phyloP scores from a whole-genome alignment of 2,113 vertebrate species.

The Canis aureus region DNA sequence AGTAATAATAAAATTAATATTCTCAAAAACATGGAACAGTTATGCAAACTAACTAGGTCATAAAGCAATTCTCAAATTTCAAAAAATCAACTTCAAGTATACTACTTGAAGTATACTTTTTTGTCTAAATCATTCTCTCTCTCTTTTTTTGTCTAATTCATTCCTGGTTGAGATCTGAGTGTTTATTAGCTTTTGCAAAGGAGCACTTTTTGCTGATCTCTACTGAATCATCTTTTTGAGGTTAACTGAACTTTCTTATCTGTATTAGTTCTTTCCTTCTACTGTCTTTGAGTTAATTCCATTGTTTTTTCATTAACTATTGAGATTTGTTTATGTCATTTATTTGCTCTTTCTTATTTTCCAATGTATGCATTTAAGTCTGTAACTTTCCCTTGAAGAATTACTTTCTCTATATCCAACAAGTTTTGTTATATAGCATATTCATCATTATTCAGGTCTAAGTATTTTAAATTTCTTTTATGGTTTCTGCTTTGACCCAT shows the following conservation, averaged over 20 bases:
- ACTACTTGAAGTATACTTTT: no score
- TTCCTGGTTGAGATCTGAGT: not conserved
- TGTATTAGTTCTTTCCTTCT: not conserved
- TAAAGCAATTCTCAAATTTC: no score
- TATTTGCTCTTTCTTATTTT: not conserved
- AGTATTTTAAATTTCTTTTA: slow-evolving; percentile 29
- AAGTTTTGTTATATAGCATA: not conserved
- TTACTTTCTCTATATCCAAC: not conserved
- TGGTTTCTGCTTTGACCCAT: slow-evolving; percentile 7
- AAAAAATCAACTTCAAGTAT: no score
- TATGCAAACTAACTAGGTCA: no score
- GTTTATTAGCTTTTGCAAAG: not conserved
- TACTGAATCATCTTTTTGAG: not conserved
- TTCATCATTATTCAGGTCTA: not conserved
- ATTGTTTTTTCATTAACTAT: not conserved
- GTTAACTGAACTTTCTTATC: not conserved
- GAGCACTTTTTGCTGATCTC: not conserved
- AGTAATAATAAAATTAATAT: no score
- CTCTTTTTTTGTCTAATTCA: not conserved
- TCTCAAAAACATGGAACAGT: no score
- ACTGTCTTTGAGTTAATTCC: not conserved
- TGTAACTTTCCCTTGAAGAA: not conserved
- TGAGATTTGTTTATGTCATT: not conserved
- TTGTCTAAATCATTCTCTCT: not conserved
- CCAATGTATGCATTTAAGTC: not conserved